Evolutionary conservation across 2,797 vertebrate species (phyloP).

Genomic region (Ispidina picta): DNA sequence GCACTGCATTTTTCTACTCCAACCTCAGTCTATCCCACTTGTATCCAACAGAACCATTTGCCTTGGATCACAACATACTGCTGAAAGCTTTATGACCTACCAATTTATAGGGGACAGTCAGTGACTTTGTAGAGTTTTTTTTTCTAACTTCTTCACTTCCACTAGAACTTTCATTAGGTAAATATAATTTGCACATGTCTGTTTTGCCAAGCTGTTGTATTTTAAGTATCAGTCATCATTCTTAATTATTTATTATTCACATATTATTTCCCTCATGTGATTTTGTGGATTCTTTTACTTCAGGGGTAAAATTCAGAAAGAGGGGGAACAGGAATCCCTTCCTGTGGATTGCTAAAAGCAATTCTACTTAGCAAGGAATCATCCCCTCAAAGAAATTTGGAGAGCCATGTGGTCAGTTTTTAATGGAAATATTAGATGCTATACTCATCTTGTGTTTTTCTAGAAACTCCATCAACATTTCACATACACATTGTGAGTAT

Average conservation of each 20-base stretch:
- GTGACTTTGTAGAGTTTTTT: background rate
- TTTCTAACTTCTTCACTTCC: background rate
- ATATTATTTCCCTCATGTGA: background rate
- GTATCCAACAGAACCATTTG: background rate
- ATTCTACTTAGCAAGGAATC: background rate
- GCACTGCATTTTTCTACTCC: background rate
- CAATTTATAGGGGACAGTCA: accelerated
- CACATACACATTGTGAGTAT: background rate
- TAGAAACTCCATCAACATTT: background rate
- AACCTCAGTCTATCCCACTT: background rate
- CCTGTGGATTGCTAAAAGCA: background rate
- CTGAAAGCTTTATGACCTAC: background rate
- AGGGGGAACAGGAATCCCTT: background rate
- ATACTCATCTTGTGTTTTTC: background rate
- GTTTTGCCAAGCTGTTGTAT: background rate
- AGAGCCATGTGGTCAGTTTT: background rate
- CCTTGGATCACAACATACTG: background rate
- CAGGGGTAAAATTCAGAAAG: background rate
- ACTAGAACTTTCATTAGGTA: background rate
- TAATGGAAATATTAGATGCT: background rate
- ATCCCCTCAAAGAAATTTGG: background rate
- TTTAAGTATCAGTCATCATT: background rate
- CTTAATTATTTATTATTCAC: background rate
- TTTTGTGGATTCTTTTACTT: background rate
- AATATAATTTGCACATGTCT: background rate